Evolutionary conservation across 2,888 invertebrate species (phyloP).

Genomic region (Molanna angustata): DNA sequence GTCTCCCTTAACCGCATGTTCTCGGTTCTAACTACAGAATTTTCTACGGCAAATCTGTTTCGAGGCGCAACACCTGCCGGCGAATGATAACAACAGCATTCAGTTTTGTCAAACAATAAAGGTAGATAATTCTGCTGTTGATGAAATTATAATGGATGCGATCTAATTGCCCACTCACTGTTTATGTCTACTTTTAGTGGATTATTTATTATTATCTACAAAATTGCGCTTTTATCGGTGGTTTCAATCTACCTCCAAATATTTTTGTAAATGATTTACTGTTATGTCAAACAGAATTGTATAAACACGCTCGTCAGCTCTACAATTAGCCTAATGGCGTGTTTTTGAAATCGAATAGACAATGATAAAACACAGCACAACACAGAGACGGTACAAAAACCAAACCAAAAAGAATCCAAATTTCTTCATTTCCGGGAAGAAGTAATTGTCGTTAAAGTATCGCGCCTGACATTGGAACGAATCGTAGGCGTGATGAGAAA

Average conservation of each 20-base stretch:
- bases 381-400: background rate
- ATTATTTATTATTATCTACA: slow-evolving; percentile 30
- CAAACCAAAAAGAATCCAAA: background rate
- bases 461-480: background rate
- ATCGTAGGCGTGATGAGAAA: background rate
- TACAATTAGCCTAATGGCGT: slow-evolving; percentile 13
- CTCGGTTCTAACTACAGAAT: too few species aligned
- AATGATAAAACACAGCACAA: slow-evolving; percentile 5
- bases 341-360: slow-evolving; percentile 8
- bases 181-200: too few species aligned
- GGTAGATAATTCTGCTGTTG: slow-evolving; percentile 24
- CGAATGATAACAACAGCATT: slow-evolving; percentile 7
- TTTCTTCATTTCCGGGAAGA: background rate
- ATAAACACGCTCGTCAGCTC: slow-evolving; percentile 7
- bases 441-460: background rate
- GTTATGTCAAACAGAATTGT: slow-evolving; percentile 17
- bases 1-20: background rate
- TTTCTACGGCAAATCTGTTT: background rate
- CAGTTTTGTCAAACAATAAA: slow-evolving; percentile 22
- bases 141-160: slow-evolving; percentile 32
- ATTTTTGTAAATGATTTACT: slow-evolving; percentile 27
- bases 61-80: slow-evolving; percentile 14
- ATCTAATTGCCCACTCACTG: slow-evolving; percentile 29
- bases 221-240: slow-evolving; percentile 28
- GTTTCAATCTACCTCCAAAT: slow-evolving; percentile 25